Conservation (phyloP, 64 coral and sea anemone genomes). For the Dendrophyllia cribrosa region DNA sequence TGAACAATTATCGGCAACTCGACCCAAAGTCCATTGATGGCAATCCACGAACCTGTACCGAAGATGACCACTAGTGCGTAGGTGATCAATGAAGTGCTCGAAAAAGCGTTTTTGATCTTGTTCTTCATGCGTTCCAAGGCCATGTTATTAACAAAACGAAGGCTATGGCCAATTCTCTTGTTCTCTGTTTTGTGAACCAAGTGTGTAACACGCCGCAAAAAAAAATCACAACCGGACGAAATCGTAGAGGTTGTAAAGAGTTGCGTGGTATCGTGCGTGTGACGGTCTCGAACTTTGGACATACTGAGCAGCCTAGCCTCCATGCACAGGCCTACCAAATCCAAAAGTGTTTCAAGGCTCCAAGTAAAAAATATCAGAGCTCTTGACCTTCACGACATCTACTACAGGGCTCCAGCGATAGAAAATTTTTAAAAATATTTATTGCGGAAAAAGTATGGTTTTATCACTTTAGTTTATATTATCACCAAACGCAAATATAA, state of each 20-base stretch:
- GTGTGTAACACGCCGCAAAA: neutral
- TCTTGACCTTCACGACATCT: no score
- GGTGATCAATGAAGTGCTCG: constrained; percentile 62
- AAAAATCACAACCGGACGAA: neutral
- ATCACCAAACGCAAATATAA: no score
- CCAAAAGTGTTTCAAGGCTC: no score
- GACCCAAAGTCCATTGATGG: constrained; percentile 96
- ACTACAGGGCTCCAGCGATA: no score
- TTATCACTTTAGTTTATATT: no score
- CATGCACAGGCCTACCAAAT: no score
- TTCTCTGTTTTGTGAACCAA: neutral
- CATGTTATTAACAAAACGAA: neutral
- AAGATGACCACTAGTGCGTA: constrained; percentile 86
- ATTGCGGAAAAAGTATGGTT: no score
- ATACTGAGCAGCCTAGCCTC: no score
- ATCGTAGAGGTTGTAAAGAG: neutral
- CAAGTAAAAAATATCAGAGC: no score
- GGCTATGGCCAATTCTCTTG: neutral
- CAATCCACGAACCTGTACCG: constrained; percentile 91
- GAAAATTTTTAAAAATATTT: no score
- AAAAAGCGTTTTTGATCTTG: constrained; percentile 46
- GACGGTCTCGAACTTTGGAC: no score
- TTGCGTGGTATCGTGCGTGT: no score
- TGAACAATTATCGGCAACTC: constrained; percentile 95
- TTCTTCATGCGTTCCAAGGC: constrained; percentile 41